Evolutionary conservation across 2,113 vertebrate species (phyloP).

Genomic region (Nettapus auritus): DNA sequence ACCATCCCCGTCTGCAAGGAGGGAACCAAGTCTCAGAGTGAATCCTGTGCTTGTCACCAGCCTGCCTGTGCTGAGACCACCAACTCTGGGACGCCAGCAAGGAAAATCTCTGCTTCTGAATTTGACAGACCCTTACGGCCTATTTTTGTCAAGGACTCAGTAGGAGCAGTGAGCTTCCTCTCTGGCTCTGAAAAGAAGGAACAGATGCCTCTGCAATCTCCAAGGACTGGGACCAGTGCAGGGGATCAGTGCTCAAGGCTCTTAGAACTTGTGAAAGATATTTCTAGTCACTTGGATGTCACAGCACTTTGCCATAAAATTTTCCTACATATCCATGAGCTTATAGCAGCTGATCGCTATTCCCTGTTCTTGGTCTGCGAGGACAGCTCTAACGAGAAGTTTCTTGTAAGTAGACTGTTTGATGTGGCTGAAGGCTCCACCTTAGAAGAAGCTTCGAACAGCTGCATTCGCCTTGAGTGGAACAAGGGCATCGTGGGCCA

Average conservation of each 20-base stretch:
- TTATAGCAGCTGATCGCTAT: conserved; percentile 94
- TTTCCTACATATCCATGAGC: conserved; percentile 95
- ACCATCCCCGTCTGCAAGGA: conserved; percentile 87
- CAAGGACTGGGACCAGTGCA: conserved; percentile 72
- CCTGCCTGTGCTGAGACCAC: conserved; percentile 66
- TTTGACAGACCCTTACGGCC: conserved; percentile 95
- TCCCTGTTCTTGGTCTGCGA: conserved; percentile 96
- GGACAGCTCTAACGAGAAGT: conserved; percentile 96
- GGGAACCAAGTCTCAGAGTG: conserved; percentile 70
- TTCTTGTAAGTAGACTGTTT: conserved; percentile 92
- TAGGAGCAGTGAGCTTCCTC: conserved; percentile 92
- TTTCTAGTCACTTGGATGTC: conserved; percentile 95
- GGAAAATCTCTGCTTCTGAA: conserved; percentile 97
- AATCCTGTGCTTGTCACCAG: conserved; percentile 74
- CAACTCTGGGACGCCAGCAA: conserved; percentile 81
- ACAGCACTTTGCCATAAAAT: conserved; percentile 96
- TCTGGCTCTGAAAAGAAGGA: conserved; percentile 85
- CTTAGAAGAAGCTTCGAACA: conserved; percentile 93
- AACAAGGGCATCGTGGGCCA: conserved; percentile 99
- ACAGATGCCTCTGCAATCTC: conserved; percentile 82
- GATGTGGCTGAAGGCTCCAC: conserved; percentile 97
- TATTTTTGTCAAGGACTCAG: conserved; percentile 93
- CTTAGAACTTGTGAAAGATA: conserved; percentile 95
- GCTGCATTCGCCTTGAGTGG: conserved; percentile 93
- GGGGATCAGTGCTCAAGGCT: conserved; percentile 89